These are phyloP conservation scores for Mythimna ferrago DNA, from an alignment of 2,888 invertebrate species.

Conservation along the genomic window DNA sequence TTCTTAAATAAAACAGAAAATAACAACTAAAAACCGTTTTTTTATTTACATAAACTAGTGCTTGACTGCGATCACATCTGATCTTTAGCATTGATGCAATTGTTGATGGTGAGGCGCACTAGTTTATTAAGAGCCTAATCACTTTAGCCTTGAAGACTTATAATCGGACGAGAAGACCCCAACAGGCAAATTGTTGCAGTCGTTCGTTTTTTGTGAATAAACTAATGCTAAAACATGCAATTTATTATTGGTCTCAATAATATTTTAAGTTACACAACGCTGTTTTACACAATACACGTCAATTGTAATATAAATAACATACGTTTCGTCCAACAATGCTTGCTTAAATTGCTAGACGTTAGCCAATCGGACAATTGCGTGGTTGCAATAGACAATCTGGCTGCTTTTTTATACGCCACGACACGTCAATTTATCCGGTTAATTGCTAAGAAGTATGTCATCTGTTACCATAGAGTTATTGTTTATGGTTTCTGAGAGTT, in stretches of 20 bases:
- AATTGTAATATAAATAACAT: conserved; percentile 4
- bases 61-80: no score
- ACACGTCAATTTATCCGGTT: conserved; percentile 17
- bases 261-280: neutral
- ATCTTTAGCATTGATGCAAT: no score
- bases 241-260: neutral
- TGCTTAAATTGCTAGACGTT: conserved; percentile 4
- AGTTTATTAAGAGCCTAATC: no score
- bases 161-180: no score
- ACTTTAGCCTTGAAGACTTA: no score
- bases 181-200: no score
- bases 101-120: no score
- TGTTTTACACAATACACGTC: conserved; percentile 17
- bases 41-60: no score
- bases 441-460: conserved; percentile 3
- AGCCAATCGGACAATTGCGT: conserved; percentile 6
- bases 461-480: conserved; percentile 24
- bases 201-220: no score
- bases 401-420: conserved; percentile 20
- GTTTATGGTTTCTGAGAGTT: neutral
- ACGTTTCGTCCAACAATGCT: conserved; percentile 17
- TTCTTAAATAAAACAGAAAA: no score
- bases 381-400: conserved; percentile 22
- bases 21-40: no score
- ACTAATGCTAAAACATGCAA: neutral